phyloP scores from a whole-genome alignment of 2,888 invertebrate species.

The Lacanobia wlatinum region DNA sequence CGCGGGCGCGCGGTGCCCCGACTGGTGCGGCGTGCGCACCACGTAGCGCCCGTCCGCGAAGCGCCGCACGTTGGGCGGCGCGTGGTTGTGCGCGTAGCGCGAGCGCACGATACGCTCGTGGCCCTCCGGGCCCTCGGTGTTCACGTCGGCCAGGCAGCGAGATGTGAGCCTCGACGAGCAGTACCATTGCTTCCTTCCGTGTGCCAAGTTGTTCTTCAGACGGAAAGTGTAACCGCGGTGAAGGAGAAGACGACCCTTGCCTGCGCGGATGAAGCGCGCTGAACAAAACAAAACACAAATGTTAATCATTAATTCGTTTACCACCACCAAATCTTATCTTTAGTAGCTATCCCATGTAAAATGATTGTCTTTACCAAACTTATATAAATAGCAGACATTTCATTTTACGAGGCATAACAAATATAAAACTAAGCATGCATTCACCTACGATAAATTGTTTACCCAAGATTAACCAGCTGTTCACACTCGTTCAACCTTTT shows the following conservation, averaged over 20 bases:
- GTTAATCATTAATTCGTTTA: conserved; percentile 59
- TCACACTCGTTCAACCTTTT: conserved; percentile 28
- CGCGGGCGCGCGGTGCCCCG: conserved; percentile 87
- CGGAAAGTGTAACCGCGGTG: conserved; percentile 89
- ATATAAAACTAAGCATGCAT: conserved; percentile 48
- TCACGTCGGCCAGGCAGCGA: conserved; percentile 88
- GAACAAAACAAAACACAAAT: conserved; percentile 59
- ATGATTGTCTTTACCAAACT: conserved; percentile 4
- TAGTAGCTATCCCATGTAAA: conserved; percentile 44
- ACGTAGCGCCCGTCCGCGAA: conserved; percentile 89
- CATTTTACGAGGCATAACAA: conserved; percentile 42
- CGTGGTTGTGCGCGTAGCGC: conserved; percentile 88
- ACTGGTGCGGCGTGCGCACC: conserved; percentile 88
- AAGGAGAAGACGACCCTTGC: conserved; percentile 86
- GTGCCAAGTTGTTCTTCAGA: conserved; percentile 88
- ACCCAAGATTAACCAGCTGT: conserved; percentile 13
- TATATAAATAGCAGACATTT: neutral
- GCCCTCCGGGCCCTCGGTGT: conserved; percentile 89
- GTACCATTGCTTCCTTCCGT: conserved; percentile 89
- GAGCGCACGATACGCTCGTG: conserved; percentile 89
- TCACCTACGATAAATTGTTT: neutral
- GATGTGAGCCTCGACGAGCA: conserved; percentile 88
- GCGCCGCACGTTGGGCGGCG: conserved; percentile 88
- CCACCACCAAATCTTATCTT: conserved; percentile 21
- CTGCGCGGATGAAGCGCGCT: conserved; percentile 89